A percentile compares a stretch with the other conserved stretches of the same genome.
These are phyloP conservation scores for Bothrops jararaca DNA, from an alignment of 2,113 vertebrate genomes.

Conservation along the genomic window DNA sequence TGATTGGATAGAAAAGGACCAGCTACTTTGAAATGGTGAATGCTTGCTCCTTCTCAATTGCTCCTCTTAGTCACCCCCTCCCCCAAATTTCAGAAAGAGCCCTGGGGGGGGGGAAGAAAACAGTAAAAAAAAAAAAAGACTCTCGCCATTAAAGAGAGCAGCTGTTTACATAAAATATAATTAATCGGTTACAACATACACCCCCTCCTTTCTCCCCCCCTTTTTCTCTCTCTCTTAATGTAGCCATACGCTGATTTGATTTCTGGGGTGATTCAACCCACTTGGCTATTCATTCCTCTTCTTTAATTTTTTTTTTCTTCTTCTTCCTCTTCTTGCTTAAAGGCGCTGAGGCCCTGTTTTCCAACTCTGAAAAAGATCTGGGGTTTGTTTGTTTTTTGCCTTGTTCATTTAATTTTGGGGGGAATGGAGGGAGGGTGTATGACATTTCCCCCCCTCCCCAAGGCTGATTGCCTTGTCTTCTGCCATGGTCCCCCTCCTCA, in stretches of 20 bases:
- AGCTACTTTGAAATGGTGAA: not conserved
- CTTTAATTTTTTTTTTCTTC: slow-evolving; percentile 22
- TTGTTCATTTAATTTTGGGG: slow-evolving; percentile 61
- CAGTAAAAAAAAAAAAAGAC: not conserved
- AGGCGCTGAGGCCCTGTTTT: slow-evolving; percentile 38
- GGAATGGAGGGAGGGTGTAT: not conserved
- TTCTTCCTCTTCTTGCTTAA: slow-evolving; percentile 33
- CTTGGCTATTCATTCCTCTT: slow-evolving; percentile 34
- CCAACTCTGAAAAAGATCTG: slow-evolving; percentile 57
- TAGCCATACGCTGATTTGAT: slow-evolving; percentile 44
- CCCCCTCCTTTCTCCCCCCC: not conserved
- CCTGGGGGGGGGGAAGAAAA: not conserved
- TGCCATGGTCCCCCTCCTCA: slow-evolving; percentile 38
- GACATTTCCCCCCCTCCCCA: slow-evolving; percentile 47
- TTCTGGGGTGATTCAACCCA: slow-evolving; percentile 23
- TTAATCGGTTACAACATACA: slow-evolving; percentile 18
- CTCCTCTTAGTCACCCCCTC: not conserved
- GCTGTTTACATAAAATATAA: slow-evolving; percentile 40
- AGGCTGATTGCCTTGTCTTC: slow-evolving; percentile 57
- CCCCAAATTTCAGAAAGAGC: not conserved
- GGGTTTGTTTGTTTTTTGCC: slow-evolving; percentile 47
- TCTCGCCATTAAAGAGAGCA: not conserved
- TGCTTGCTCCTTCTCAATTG: not conserved
- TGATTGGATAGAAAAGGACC: not conserved
- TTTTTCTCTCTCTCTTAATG: not conserved